phyloP scores from a whole-genome alignment of 2,797 vertebrate species.

The Brachyrhaphis roseni region DNA sequence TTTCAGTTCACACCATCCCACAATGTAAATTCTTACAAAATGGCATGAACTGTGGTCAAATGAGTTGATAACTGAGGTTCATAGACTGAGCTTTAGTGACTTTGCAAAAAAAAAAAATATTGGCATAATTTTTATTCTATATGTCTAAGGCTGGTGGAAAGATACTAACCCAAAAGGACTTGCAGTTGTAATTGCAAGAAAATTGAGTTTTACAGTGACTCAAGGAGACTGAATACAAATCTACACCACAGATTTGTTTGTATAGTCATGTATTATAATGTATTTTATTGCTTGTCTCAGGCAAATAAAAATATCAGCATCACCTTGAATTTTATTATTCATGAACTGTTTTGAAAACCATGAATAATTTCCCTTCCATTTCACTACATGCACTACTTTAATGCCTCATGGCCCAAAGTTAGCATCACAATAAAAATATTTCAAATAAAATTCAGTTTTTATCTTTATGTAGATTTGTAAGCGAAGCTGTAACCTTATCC shows the following conservation, averaged over 20 bases:
- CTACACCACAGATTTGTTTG: background rate
- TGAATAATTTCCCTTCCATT: background rate
- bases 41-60: background rate
- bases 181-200: background rate
- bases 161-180: background rate
- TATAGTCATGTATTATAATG: background rate
- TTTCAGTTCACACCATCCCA: background rate
- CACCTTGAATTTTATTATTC: background rate
- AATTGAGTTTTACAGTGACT: background rate
- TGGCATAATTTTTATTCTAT: background rate
- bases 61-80: background rate
- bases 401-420: background rate
- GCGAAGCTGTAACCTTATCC: background rate
- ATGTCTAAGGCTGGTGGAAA: background rate
- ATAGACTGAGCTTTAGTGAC: background rate
- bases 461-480: background rate
- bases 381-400: background rate
- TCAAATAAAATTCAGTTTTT: background rate
- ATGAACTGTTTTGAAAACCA: background rate
- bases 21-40: background rate
- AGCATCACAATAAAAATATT: background rate
- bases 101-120: background rate
- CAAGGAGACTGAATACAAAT: background rate
- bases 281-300: background rate
- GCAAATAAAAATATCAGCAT: background rate